Percentiles rank a stretch among this genome's conserved stretches.
These are phyloP conservation scores for Labroides dimidiatus DNA, from an alignment of 2,797 vertebrate species.

Conservation along the genomic window DNA sequence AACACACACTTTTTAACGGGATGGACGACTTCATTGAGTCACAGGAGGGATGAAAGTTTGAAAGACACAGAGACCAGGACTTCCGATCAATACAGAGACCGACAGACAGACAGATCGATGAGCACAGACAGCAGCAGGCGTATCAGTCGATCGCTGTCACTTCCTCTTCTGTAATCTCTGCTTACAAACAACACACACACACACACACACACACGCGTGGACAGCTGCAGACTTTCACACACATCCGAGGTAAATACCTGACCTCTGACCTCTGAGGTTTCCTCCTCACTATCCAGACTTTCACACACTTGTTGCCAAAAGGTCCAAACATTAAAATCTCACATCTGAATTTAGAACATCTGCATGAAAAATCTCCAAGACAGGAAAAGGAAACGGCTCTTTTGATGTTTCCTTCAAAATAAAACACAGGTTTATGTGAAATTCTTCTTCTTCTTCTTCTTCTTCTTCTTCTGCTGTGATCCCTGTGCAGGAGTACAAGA, in stretches of 20 bases:
- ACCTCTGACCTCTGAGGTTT: not conserved
- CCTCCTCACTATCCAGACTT: not conserved
- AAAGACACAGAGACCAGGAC: not conserved
- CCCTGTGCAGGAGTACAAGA: constrained; percentile 91
- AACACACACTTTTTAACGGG: not conserved
- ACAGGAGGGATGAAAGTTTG: constrained; percentile 1
- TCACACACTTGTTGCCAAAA: not conserved
- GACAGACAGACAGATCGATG: constrained; percentile 24
- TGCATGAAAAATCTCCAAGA: too few relatives aligned
- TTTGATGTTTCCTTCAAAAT: too few relatives aligned
- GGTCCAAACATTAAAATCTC: too few relatives aligned
- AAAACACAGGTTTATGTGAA: too few relatives aligned
- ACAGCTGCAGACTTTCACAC: constrained; percentile 23
- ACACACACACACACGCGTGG: not conserved
- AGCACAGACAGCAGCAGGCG: not conserved
- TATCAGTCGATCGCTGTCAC: not conserved
- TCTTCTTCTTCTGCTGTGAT: not conserved
- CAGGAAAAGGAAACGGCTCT: too few relatives aligned
- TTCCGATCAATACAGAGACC: constrained; percentile 1
- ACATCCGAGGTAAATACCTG: constrained; percentile 19
- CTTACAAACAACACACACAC: not conserved
- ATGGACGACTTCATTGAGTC: not conserved
- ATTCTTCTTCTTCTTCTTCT: too few relatives aligned
- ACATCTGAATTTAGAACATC: too few relatives aligned
- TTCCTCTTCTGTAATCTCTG: not conserved